A percentile compares a stretch with the other conserved stretches of the same genome.
Conservation (phyloP, 2,888 invertebrate species). For the Tolmerus cingulatus region DNA sequence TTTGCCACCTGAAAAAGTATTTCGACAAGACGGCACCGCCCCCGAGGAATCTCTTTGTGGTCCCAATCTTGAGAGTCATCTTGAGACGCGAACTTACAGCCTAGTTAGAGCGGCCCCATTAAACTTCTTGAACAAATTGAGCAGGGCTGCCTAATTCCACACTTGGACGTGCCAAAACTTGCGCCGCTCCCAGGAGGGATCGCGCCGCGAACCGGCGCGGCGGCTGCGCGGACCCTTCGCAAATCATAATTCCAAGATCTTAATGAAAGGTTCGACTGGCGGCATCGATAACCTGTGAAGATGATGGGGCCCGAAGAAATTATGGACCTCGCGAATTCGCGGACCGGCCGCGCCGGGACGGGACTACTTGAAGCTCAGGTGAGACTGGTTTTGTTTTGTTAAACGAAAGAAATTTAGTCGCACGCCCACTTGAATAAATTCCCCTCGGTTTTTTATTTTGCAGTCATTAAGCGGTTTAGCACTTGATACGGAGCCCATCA, state of each 20-base stretch:
- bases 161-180: slow-evolving; percentile 40
- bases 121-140: slow-evolving; percentile 2
- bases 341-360: background rate
- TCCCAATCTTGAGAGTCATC: background rate
- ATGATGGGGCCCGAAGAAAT: slow-evolving; percentile 30
- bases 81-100: background rate
- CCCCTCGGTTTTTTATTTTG: slow-evolving; percentile 13
- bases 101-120: slow-evolving; percentile 13
- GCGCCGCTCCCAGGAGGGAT: background rate
- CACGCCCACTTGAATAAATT: slow-evolving; percentile 41
- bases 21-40: slow-evolving; percentile 24
- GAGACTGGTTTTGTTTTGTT: slow-evolving; percentile 43
- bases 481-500: slow-evolving; percentile 20
- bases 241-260: slow-evolving; percentile 41
- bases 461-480: slow-evolving; percentile 21
- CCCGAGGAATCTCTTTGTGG: background rate
- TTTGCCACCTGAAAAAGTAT: slow-evolving; percentile 21
- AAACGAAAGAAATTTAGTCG: slow-evolving; percentile 40
- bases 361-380: slow-evolving; percentile 27
- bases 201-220: background rate
- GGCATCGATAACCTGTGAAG: slow-evolving; percentile 42
- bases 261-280: slow-evolving; percentile 44
- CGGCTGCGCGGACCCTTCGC: background rate
- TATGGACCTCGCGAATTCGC: slow-evolving; percentile 4
- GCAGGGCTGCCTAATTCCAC: slow-evolving; percentile 25